These are phyloP conservation scores for Pelochelys cantorii DNA, from an alignment of 2,797 vertebrate species.

Conservation along the genomic window DNA sequence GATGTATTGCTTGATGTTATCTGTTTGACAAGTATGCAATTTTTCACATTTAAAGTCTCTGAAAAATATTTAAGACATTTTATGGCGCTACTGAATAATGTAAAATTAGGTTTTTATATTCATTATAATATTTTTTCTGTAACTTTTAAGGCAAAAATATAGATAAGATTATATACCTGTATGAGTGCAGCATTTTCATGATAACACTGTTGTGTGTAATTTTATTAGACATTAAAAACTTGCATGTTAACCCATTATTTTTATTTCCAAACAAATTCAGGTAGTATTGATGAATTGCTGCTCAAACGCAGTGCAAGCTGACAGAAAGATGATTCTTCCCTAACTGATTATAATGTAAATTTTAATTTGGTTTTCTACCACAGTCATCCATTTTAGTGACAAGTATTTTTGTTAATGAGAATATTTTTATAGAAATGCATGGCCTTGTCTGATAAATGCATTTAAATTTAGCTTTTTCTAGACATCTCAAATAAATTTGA, in stretches of 20 bases:
- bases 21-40: not conserved
- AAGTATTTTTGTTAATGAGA: not conserved
- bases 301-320: not conserved
- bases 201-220: not conserved
- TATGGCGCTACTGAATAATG: not conserved
- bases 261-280: not conserved
- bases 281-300: not conserved
- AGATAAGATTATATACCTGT: not conserved
- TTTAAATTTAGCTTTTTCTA: conserved; percentile 6
- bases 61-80: conserved; percentile 6
- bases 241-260: not conserved
- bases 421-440: conserved; percentile 2
- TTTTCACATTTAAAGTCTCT: not conserved
- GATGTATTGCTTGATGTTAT: not conserved
- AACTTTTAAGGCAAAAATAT: not conserved
- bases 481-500: not conserved
- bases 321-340: not conserved
- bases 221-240: not conserved
- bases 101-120: not conserved
- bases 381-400: not conserved
- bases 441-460: not conserved
- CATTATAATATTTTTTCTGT: not conserved
- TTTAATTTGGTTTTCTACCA: not conserved
- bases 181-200: not conserved
- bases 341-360: not conserved